Conservation (phyloP, 64 coral and sea anemone species). For the Pocillopora damicornis region DNA sequence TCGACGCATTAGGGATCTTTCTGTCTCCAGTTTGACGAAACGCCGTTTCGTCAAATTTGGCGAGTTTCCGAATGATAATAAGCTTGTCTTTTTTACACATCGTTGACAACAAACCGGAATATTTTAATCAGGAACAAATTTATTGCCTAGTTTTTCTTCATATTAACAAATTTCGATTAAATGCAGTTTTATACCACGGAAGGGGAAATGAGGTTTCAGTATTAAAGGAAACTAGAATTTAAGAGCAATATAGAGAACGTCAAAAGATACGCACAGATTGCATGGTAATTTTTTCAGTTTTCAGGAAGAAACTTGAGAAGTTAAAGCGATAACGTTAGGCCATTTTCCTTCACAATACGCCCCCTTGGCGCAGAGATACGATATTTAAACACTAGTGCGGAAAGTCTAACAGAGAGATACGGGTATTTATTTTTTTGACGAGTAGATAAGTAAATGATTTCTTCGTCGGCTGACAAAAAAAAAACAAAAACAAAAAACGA, state of each 20-base stretch:
- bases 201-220: not conserved
- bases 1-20: not conserved
- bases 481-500: not conserved
- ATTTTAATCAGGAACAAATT: conserved; percentile 1
- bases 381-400: conserved; percentile 18
- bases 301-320: conserved; percentile 29
- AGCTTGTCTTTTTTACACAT: not conserved
- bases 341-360: conserved; percentile 42
- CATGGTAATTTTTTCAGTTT: not conserved
- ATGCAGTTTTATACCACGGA: not conserved
- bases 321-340: conserved; percentile 32
- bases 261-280: conserved; percentile 20
- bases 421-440: conserved; percentile 11
- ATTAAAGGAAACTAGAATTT: conserved; percentile 34
- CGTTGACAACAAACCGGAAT: not conserved
- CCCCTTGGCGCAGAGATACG: not conserved
- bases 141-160: not conserved
- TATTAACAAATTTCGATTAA: conserved; percentile 29
- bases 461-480: not conserved
- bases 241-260: not conserved
- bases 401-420: conserved; percentile 21
- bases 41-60: not conserved
- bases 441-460: not conserved
- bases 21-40: too few relatives aligned
- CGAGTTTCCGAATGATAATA: not conserved